A percentile compares a stretch with the other conserved stretches of the same genome.
phyloP scores from a whole-genome alignment of 2,113 vertebrate species.

The Crocuta crocuta region DNA sequence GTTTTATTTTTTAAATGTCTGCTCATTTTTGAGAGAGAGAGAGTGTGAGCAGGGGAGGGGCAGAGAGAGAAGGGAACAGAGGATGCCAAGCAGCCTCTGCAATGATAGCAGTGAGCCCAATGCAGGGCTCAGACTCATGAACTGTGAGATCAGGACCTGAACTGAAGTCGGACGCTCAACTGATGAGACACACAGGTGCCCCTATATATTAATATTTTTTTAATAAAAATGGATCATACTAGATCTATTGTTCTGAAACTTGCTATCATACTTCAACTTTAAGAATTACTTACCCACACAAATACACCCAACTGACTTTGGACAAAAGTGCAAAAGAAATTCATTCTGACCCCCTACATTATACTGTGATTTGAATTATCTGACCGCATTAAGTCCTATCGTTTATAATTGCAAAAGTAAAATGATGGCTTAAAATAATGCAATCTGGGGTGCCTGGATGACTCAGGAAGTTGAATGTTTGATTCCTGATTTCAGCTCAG shows the following conservation, averaged over 20 bases:
- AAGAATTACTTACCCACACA: neutral
- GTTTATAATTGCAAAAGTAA: neutral
- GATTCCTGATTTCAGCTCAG: neutral
- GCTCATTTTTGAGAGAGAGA: too few relatives aligned
- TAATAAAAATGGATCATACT: neutral
- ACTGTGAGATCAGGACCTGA: too few relatives aligned
- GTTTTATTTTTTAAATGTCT: too few relatives aligned
- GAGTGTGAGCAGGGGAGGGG: too few relatives aligned
- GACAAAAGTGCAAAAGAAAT: neutral
- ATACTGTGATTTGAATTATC: neutral
- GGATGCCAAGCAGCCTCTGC: too few relatives aligned
- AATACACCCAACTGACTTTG: neutral
- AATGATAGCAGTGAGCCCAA: too few relatives aligned
- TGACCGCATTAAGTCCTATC: neutral
- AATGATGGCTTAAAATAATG: conserved; percentile 4
- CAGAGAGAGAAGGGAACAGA: too few relatives aligned
- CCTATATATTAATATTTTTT: neutral
- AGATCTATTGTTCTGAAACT: neutral
- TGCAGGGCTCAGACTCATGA: too few relatives aligned
- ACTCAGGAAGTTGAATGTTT: neutral
- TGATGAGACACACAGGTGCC: too few relatives aligned
- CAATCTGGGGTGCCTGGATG: neutral
- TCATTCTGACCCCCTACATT: neutral
- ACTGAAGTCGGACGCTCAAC: too few relatives aligned
- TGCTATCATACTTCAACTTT: neutral